phyloP scores from a whole-genome alignment of 2,113 vertebrate species.

The Channa maculata region DNA sequence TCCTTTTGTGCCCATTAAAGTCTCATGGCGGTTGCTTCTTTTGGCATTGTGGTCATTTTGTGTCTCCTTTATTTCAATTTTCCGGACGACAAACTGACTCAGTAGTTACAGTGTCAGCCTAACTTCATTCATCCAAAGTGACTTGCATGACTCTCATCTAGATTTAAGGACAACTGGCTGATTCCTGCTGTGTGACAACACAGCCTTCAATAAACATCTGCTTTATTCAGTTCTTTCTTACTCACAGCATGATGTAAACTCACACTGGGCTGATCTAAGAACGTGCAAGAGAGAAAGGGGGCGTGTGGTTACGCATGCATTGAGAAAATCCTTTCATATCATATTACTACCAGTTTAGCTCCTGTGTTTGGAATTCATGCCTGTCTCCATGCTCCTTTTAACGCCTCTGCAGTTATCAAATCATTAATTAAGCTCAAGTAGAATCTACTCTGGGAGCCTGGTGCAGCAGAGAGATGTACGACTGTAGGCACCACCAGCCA shows the following conservation, averaged over 20 bases:
- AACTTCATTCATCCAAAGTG: not conserved
- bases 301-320: constrained; percentile 22
- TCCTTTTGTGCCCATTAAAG: no score
- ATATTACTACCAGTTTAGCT: constrained; percentile 43
- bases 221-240: constrained; percentile 37
- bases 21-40: no score
- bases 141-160: constrained; percentile 7
- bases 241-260: constrained; percentile 13
- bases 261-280: constrained; percentile 29
- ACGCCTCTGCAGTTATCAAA: constrained; percentile 65
- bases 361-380: constrained; percentile 39
- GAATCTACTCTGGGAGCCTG: constrained; percentile 50
- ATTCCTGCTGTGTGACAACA: constrained; percentile 12
- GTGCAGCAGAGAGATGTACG: constrained; percentile 34
- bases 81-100: no score
- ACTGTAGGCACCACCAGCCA: constrained; percentile 32
- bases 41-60: not conserved
- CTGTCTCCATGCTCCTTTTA: constrained; percentile 45
- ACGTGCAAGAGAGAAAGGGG: constrained; percentile 7
- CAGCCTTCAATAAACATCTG: constrained; percentile 49
- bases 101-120: not conserved
- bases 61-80: no score
- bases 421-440: constrained; percentile 71
- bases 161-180: constrained; percentile 15
- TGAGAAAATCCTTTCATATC: constrained; percentile 37